Conservation (phyloP, 2,888 invertebrate species). For the Iphiclides podalirius region DNA sequence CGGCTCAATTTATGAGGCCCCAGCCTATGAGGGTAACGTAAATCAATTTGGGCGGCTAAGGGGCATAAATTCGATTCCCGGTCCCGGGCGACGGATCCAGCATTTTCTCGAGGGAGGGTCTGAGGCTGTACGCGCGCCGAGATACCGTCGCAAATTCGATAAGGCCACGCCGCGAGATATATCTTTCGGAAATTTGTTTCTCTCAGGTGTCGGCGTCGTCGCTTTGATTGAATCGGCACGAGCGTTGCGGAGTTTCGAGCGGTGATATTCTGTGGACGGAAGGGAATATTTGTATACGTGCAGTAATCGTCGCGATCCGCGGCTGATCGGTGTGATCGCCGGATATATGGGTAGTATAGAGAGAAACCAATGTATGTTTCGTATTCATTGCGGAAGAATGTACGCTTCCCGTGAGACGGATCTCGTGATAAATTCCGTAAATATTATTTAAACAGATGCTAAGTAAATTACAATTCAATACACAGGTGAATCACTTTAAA, state of each 20-base stretch:
- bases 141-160: slow-evolving; percentile 60
- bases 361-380: too few species aligned
- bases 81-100: slow-evolving; percentile 52
- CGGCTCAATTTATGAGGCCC: slow-evolving; percentile 20
- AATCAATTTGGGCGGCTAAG: slow-evolving; percentile 71
- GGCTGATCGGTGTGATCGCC: too few species aligned
- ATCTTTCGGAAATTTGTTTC: slow-evolving; percentile 43
- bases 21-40: slow-evolving; percentile 48
- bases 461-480: too few species aligned
- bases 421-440: too few species aligned
- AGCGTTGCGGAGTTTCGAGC: not conserved
- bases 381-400: too few species aligned
- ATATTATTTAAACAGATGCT: too few species aligned
- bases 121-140: slow-evolving; percentile 50
- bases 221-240: slow-evolving; percentile 13
- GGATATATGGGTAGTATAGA: too few species aligned
- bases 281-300: not conserved
- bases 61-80: slow-evolving; percentile 73
- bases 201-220: slow-evolving; percentile 15
- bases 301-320: not conserved
- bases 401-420: too few species aligned
- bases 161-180: slow-evolving; percentile 48
- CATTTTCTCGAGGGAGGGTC: slow-evolving; percentile 49
- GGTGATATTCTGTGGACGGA: not conserved
- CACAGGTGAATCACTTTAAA: too few species aligned